Percentiles rank a stretch among this genome's conserved stretches.
These are phyloP conservation scores for Helogale parvula DNA, from an alignment of 2,113 vertebrate genomes.

Conservation along the genomic window DNA sequence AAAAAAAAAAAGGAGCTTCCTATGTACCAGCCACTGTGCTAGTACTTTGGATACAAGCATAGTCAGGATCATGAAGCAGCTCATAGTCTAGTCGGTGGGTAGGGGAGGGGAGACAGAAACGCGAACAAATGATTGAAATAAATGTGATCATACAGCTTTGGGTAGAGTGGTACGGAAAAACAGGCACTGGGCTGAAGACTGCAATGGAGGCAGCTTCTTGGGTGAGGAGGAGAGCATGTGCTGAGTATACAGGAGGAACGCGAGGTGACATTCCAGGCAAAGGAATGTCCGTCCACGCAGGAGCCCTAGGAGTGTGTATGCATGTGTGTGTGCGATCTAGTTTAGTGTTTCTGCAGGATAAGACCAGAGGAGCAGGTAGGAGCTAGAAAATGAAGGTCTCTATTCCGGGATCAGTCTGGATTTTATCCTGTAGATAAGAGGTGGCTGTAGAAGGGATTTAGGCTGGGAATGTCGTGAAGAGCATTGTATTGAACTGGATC, in stretches of 20 bases:
- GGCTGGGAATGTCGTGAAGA: not conserved
- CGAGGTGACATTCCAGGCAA: not conserved
- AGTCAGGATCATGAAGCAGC: not conserved
- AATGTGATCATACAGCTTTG: not conserved
- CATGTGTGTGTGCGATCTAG: not conserved
- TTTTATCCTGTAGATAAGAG: not conserved
- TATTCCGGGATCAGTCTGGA: not conserved
- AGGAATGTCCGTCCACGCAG: not conserved
- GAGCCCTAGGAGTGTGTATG: not conserved
- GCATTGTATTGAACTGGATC: not conserved
- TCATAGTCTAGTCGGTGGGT: not conserved
- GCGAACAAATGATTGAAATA: not conserved
- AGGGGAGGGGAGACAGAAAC: not conserved
- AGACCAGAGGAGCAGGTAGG: not conserved
- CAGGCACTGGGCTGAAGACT: not conserved
- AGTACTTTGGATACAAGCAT: not conserved
- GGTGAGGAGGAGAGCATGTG: not conserved
- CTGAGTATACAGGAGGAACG: not conserved
- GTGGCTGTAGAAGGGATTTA: not conserved
- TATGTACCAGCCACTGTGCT: not conserved
- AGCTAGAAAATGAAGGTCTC: not conserved
- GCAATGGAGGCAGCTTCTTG: not conserved
- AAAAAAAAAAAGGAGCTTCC: not conserved
- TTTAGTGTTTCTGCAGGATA: not conserved
- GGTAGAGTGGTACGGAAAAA: not conserved